Evolutionary conservation across 2,888 invertebrate genomes (phyloP).

Genomic region (Drosophila testacea): DNA sequence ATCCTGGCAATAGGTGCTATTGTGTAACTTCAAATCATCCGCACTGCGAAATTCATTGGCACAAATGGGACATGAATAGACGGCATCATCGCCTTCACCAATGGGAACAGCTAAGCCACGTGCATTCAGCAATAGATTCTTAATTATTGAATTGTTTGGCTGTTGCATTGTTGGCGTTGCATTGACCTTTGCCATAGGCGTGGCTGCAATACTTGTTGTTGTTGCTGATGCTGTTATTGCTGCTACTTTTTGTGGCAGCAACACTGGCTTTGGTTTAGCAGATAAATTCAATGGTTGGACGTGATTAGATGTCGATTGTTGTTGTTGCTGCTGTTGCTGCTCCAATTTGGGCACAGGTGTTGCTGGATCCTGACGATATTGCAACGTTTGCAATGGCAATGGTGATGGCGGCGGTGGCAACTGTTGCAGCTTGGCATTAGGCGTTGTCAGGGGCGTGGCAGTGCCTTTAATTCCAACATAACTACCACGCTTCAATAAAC

Average conservation of each 20-base stretch:
- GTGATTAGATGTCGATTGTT: conserved; percentile 27
- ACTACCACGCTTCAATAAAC: conserved; percentile 30
- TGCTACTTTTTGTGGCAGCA: conserved; percentile 18
- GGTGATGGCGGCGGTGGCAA: conserved; percentile 63
- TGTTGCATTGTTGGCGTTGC: conserved; percentile 80
- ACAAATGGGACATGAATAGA: conserved; percentile 91
- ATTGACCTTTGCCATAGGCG: conserved; percentile 10
- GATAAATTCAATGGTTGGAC: conserved; percentile 77
- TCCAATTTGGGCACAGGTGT: conserved; percentile 64
- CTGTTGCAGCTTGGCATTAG: conserved; percentile 48
- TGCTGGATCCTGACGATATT: conserved; percentile 72
- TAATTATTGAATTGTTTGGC: conserved; percentile 89
- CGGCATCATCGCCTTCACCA: conserved; percentile 87
- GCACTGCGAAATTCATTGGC: conserved; percentile 92
- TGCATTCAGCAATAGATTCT: conserved; percentile 91
- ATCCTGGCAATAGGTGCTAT: conserved; percentile 92
- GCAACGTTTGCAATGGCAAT: conserved; percentile 62
- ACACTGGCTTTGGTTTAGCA: conserved; percentile 68
- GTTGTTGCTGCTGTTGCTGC: conserved; percentile 27
- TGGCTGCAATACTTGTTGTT: conserved; percentile 34
- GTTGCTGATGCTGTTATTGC: conserved; percentile 50
- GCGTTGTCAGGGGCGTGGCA: conserved; percentile 24
- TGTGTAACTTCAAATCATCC: conserved; percentile 93
- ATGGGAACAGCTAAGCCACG: conserved; percentile 86
- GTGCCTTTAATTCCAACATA: conserved; percentile 46